phyloP scores from a whole-genome alignment of 2,888 invertebrate genomes.

The Heliconius ismenius region DNA sequence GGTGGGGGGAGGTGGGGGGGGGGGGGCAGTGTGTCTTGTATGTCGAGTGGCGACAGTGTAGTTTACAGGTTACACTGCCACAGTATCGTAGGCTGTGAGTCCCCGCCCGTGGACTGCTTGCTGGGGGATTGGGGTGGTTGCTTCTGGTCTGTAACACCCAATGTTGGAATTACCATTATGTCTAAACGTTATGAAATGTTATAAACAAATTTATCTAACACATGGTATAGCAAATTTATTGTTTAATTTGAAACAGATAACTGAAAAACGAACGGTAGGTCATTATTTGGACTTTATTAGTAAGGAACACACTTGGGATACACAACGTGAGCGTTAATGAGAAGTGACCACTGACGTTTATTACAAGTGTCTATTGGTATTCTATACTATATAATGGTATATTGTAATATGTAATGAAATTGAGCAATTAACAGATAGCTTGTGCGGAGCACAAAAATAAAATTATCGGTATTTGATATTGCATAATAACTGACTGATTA shows the following conservation, averaged over 20 bases:
- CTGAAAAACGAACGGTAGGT: not conserved
- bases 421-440: conserved; percentile 35
- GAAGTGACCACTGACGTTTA: conserved; percentile 10
- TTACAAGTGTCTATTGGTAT: conserved; percentile 21
- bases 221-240: not conserved
- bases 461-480: conserved; percentile 40
- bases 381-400: conserved; percentile 26
- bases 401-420: conserved; percentile 32
- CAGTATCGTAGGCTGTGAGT: conserved; percentile 99
- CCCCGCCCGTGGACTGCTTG: conserved; percentile 88
- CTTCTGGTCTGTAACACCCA: conserved; percentile 90
- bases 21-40: conserved; percentile 43
- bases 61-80: conserved; percentile 98
- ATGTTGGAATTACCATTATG: conserved; percentile 4
- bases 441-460: conserved; percentile 33
- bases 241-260: not conserved
- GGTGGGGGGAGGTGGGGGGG: conserved; percentile 6
- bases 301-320: not conserved
- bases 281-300: not conserved
- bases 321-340: not conserved
- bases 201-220: not conserved
- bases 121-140: conserved; percentile 88
- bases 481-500: not conserved
- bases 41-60: conserved; percentile 35
- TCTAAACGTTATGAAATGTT: not conserved